Conservation (phyloP, 2,113 vertebrate genomes). For the Cyanoliseus patagonus region DNA sequence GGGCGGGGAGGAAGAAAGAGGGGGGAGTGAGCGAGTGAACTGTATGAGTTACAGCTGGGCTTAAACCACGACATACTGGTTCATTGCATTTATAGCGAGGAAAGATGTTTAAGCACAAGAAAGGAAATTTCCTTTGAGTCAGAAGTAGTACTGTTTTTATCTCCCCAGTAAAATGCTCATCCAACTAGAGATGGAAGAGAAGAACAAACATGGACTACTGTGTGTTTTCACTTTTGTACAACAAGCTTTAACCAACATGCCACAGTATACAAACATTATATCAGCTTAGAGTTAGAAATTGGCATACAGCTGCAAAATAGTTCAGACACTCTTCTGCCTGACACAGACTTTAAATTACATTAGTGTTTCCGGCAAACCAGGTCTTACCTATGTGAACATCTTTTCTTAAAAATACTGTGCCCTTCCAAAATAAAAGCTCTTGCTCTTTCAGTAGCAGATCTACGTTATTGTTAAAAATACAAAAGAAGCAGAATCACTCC, state of each 20-base stretch:
- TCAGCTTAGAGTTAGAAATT: not conserved
- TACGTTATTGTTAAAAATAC: not conserved
- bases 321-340: not conserved
- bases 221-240: not conserved
- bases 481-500: not conserved
- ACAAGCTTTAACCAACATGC: not conserved
- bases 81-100: not conserved
- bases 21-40: no score
- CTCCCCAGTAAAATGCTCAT: not conserved
- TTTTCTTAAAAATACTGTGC: not conserved
- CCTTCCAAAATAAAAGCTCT: not conserved
- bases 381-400: not conserved
- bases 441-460: not conserved
- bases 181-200: not conserved
- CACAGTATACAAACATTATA: not conserved
- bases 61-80: not conserved
- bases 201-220: not conserved
- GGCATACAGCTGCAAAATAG: not conserved
- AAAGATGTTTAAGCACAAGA: not conserved
- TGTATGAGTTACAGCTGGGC: no score
- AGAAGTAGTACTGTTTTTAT: not conserved
- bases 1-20: no score
- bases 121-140: not conserved
- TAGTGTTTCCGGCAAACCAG: not conserved
- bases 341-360: not conserved